Base-by-base conservation (phyloP, 2,888 invertebrate genomes). In the Euplexia lucipara region DNA sequence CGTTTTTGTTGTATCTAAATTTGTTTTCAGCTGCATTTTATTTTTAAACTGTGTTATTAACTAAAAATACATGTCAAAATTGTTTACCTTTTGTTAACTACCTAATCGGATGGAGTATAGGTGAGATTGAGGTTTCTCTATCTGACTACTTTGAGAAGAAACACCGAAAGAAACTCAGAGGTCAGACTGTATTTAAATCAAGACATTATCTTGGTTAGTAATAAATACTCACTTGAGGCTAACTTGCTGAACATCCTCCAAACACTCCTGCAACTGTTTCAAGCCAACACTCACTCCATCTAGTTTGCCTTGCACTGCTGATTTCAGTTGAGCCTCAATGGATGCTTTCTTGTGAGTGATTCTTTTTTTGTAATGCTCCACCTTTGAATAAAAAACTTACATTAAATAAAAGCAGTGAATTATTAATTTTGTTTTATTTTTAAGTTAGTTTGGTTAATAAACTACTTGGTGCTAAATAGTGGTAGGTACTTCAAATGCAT, bases 271-370 rank as follows among this genome's bases (percentile, higher is more conserved):
- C 45, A 99, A 93, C 88, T 99, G 98, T 83, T 98, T 98, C 18
- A 99, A 96, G 0, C 99, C 99, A 12, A 98, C 98, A 81, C 98
- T 97, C 0, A 99, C 99, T 0, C 99, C 99, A 92, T 99, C 99
- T 59, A 99, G 94, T 92, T 99, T 99, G 73, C 99, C 98, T 91
- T 99, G 99, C 96, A 99, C 98, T 1, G 99, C 99, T n/a, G 99
- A 99, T 93, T 99, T 99, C 22, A 99, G 90, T 96, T 98, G 98
- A 1, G 98, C 98, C 90, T 99, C 99, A 9, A 99, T 98, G 4
- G 99, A 98, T 0, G 98, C 97, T 95, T 98, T 98, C 82, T 98
- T 97, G 65, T 97, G 96, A 10, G 96, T 96, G 68, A 97, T 97
- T 82, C 97, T 93, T 75, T 97, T 96, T 88, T 97, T 97, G 82